Percentiles rank a stretch among this genome's conserved stretches.
These are phyloP conservation scores for Mercenaria mercenaria DNA, from an alignment of 1,140 invertebrate species.

Conservation along the genomic window DNA sequence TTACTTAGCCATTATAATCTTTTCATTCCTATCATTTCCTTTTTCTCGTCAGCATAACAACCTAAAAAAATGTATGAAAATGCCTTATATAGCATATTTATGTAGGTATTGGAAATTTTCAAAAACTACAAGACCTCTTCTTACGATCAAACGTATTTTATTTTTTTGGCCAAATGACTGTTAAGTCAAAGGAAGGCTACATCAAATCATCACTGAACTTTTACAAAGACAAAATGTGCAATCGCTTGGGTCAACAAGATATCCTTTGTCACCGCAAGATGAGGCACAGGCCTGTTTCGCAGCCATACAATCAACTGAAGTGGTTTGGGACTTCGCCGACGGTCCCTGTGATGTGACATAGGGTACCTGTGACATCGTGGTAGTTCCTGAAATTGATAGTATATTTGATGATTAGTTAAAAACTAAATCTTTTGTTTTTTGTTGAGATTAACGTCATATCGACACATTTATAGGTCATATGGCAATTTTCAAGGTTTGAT, in stretches of 20 bases:
- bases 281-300: neutral
- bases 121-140: too few relatives aligned
- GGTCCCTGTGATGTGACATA: neutral
- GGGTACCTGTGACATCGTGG: neutral
- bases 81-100: too few relatives aligned
- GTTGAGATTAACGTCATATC: too few relatives aligned
- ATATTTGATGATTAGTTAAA: neutral
- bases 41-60: too few relatives aligned
- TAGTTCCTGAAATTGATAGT: neutral
- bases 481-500: too few relatives aligned
- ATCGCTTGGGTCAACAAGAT: conserved; percentile 39
- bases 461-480: too few relatives aligned
- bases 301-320: neutral
- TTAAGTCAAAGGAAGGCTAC: neutral
- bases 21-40: too few relatives aligned
- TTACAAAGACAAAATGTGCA: conserved; percentile 62
- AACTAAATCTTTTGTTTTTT: neutral
- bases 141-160: too few relatives aligned
- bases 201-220: neutral
- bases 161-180: too few relatives aligned
- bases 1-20: too few relatives aligned
- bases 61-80: too few relatives aligned
- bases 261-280: neutral
- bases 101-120: too few relatives aligned
- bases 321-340: neutral